Conservation (phyloP, 1,140 invertebrate genomes). For the Brachionus asplanchnoidis region DNA sequence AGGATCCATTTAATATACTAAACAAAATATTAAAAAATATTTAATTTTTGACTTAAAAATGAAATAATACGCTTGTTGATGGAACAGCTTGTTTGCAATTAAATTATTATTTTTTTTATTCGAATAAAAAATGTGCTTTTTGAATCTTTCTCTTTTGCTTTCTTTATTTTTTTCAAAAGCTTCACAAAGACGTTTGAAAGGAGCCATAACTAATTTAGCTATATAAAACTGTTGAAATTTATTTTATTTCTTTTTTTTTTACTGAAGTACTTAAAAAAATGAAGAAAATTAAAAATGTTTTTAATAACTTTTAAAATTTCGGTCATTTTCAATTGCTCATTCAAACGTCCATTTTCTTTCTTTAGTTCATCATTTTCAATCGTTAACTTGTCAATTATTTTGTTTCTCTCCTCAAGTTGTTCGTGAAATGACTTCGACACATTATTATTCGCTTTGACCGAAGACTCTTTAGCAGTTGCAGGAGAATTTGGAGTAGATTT, state of each 20-base stretch:
- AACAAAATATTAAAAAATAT: neutral
- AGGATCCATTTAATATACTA: neutral
- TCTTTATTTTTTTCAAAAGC: neutral
- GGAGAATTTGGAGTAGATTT: neutral
- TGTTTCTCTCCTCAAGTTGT: slow-evolving; percentile 5
- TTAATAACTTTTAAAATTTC: neutral
- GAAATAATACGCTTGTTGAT: neutral
- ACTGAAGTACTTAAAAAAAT: neutral
- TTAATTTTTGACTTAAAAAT: neutral
- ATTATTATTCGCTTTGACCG: neutral
- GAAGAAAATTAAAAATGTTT: neutral
- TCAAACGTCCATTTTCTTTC: neutral
- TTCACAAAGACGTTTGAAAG: neutral
- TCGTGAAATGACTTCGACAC: neutral
- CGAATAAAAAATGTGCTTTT: neutral
- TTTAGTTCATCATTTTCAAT: neutral
- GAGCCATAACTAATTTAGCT: neutral
- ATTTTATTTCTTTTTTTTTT: neutral
- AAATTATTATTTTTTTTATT: neutral
- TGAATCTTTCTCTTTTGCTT: neutral
- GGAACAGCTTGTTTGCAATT: neutral
- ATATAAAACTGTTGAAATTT: neutral
- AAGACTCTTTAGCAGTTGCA: neutral
- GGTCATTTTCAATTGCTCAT: neutral
- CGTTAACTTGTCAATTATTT: neutral